phyloP scores from a whole-genome alignment of 2,113 vertebrate species.

The Chaetorhynchus papuensis region DNA sequence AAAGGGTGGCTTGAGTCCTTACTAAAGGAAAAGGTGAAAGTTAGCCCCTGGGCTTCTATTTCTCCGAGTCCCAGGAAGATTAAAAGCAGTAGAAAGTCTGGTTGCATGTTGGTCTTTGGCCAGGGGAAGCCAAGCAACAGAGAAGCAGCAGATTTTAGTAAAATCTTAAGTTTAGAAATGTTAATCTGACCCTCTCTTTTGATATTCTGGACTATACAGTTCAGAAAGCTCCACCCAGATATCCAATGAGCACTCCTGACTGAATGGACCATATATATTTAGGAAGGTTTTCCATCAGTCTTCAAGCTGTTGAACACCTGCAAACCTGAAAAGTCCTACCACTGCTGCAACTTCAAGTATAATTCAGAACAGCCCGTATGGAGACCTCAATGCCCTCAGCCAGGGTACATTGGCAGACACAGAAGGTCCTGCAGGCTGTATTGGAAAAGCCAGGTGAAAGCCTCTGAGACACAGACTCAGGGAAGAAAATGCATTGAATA shows the following conservation, averaged over 20 bases:
- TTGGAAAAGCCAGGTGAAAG: background rate
- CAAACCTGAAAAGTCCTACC: background rate
- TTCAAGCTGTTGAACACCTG: background rate
- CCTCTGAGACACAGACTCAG: background rate
- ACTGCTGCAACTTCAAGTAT: background rate
- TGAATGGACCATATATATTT: background rate
- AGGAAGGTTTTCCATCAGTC: background rate
- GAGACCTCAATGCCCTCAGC: background rate
- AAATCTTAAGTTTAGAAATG: background rate
- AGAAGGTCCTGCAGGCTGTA: background rate
- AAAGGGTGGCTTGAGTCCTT: background rate
- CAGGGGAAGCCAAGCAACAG: background rate
- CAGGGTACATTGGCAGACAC: background rate
- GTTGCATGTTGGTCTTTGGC: background rate
- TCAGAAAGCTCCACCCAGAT: background rate
- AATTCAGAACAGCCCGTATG: background rate
- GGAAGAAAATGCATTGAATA: background rate
- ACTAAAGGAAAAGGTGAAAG: background rate
- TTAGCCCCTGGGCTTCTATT: background rate
- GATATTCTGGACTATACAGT: background rate
- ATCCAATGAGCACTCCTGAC: background rate
- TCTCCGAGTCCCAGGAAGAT: background rate
- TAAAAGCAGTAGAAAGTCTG: background rate
- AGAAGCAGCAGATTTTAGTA: background rate
- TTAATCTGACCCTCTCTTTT: background rate